phyloP scores from a whole-genome alignment of 1,140 invertebrate genomes.

The Megalopta genalis region DNA sequence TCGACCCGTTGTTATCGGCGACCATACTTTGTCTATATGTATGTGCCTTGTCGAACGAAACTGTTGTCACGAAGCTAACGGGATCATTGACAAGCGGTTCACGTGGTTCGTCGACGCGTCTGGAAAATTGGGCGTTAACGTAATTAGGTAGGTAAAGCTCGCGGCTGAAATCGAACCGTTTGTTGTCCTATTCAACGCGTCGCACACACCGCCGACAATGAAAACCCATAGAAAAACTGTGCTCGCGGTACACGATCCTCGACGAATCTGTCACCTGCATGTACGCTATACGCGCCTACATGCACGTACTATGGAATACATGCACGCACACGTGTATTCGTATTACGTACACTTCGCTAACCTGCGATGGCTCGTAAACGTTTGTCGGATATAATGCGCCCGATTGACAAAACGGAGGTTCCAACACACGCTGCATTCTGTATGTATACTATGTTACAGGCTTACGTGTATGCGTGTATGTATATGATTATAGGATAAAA shows the following conservation, averaged over 20 bases:
- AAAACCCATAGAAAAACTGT: constrained; percentile 47
- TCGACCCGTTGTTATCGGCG: too few relatives aligned
- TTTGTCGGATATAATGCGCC: constrained; percentile 54
- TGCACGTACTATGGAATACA: too few relatives aligned
- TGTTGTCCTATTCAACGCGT: constrained; percentile 30
- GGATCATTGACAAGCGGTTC: constrained; percentile 13
- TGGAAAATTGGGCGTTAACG: constrained; percentile 46
- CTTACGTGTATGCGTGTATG: too few relatives aligned
- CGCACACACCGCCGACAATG: neutral
- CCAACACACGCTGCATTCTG: constrained; percentile 28
- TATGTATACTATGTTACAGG: too few relatives aligned
- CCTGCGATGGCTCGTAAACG: constrained; percentile 54
- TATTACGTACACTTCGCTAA: constrained; percentile 18
- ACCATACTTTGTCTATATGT: too few relatives aligned
- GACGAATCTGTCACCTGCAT: constrained; percentile 1
- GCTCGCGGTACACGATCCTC: neutral
- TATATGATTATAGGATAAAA: constrained; percentile 43
- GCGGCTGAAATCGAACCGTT: constrained; percentile 38
- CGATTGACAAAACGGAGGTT: constrained; percentile 58
- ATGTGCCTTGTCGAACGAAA: neutral
- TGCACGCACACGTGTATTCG: too few relatives aligned
- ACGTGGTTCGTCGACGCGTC: constrained; percentile 14
- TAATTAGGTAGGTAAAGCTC: constrained; percentile 56
- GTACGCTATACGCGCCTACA: too few relatives aligned
- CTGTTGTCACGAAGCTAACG: constrained; percentile 40